Evolutionary conservation across 2,888 invertebrate species (phyloP).

Genomic region (Bombylius discolor): DNA sequence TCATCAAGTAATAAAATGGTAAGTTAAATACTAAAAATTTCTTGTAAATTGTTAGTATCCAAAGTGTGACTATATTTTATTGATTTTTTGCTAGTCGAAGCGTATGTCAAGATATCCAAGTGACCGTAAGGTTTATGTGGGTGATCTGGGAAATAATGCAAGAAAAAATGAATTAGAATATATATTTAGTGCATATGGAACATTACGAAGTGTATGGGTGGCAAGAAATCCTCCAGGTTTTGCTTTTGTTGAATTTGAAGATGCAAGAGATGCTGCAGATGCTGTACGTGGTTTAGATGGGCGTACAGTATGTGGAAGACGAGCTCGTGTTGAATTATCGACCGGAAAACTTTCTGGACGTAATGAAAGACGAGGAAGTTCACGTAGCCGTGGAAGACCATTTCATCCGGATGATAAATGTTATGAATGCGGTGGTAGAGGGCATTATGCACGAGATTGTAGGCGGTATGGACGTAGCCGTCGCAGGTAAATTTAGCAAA

Average conservation of each 20-base stretch:
- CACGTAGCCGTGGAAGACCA: slow-evolving; percentile 39
- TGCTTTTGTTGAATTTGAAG: slow-evolving; percentile 90
- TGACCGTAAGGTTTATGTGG: slow-evolving; percentile 92
- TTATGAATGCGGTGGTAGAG: slow-evolving; percentile 87
- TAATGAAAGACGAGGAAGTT: slow-evolving; percentile 7
- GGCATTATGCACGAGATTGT: slow-evolving; percentile 88
- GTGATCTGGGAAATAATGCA: slow-evolving; percentile 82
- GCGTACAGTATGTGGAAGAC: slow-evolving; percentile 73
- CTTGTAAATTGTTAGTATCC: not conserved
- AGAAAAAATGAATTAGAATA: slow-evolving; percentile 89
- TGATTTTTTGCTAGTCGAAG: slow-evolving; percentile 18
- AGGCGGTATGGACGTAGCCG: slow-evolving; percentile 50
- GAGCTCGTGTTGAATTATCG: slow-evolving; percentile 85
- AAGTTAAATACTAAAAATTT: slow-evolving; percentile 13
- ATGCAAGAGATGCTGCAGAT: slow-evolving; percentile 79
- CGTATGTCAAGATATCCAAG: slow-evolving; percentile 65
- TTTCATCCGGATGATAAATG: slow-evolving; percentile 86
- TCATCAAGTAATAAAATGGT: not conserved
- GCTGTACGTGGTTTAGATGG: slow-evolving; percentile 67
- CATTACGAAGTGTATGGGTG: slow-evolving; percentile 92
- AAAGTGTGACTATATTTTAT: slow-evolving; percentile 8
- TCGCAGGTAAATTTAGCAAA: slow-evolving; percentile 38
- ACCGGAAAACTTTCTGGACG: slow-evolving; percentile 55
- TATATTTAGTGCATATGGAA: slow-evolving; percentile 85
- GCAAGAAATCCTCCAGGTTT: slow-evolving; percentile 86